phyloP scores from a whole-genome alignment of 2,888 invertebrate species.

The Drosophila pegasa region DNA sequence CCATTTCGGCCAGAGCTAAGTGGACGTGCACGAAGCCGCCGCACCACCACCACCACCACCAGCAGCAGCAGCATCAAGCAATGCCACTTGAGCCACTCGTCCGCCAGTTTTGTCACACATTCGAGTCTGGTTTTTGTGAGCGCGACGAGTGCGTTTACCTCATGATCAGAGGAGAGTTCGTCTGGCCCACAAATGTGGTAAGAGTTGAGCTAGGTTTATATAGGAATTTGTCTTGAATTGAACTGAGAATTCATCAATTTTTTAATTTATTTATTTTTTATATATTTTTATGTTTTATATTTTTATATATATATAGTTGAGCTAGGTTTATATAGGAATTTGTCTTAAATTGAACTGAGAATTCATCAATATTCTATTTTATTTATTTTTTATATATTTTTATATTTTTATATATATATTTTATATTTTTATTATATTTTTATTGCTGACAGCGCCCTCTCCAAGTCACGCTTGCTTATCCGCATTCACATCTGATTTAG shows the following conservation, averaged over 20 bases:
- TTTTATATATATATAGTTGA: too few relatives aligned
- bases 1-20: slow-evolving; percentile 57
- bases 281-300: too few relatives aligned
- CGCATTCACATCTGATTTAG: too few relatives aligned
- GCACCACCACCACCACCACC: slow-evolving; percentile 2
- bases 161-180: slow-evolving; percentile 1
- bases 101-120: slow-evolving; percentile 39
- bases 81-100: slow-evolving; percentile 29
- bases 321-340: too few relatives aligned
- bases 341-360: too few relatives aligned
- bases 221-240: too few relatives aligned
- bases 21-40: slow-evolving; percentile 61
- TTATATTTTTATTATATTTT: slow-evolving; percentile 6
- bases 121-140: slow-evolving; percentile 35
- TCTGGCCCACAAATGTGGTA: background rate
- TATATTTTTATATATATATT: background rate
- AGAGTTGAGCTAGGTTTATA: background rate
- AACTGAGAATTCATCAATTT: background rate
- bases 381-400: too few relatives aligned
- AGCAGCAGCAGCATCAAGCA: slow-evolving; percentile 3
- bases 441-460: too few relatives aligned
- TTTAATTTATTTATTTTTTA: background rate
- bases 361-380: background rate
- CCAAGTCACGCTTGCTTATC: too few relatives aligned
- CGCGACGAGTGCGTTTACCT: slow-evolving; percentile 13